Conservation (phyloP, 1,140 invertebrate genomes). For the Drosophila ananassae region DNA sequence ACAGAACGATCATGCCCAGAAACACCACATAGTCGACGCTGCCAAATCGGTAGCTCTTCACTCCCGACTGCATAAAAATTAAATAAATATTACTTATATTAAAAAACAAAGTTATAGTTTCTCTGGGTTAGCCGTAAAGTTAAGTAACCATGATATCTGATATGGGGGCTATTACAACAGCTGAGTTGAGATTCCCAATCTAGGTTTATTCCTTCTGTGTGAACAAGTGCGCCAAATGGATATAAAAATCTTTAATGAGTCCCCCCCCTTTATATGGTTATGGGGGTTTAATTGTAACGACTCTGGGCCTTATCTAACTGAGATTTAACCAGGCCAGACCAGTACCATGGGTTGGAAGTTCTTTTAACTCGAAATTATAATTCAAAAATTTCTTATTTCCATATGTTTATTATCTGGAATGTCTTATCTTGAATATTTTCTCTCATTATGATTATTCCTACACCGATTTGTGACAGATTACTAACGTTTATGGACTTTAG, state of each 20-base stretch:
- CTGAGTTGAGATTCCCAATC: constrained; percentile 8
- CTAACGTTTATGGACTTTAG: not conserved
- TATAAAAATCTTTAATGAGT: not conserved
- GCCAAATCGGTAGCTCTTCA: constrained; percentile 70
- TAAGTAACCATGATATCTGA: constrained; percentile 1
- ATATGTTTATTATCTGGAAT: not conserved
- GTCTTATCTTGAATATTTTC: constrained; percentile 1
- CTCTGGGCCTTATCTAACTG: not conserved
- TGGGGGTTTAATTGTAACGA: not conserved
- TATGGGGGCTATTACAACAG: constrained; percentile 29
- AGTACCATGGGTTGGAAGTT: not conserved
- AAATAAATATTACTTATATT: not conserved
- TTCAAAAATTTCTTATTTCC: not conserved
- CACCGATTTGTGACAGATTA: not conserved
- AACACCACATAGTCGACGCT: constrained; percentile 87
- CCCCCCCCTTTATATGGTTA: not conserved
- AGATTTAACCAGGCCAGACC: not conserved
- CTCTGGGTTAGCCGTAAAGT: constrained; percentile 3
- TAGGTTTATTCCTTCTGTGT: constrained; percentile 9
- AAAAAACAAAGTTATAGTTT: not conserved
- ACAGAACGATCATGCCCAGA: constrained; percentile 86
- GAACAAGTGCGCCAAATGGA: constrained; percentile 37
- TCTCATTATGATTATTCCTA: constrained; percentile 6
- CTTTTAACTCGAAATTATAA: not conserved
- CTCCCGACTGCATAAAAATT: constrained; percentile 7